Evolutionary conservation across 2,113 vertebrate genomes (phyloP).

Genomic region (Strix uralensis): DNA sequence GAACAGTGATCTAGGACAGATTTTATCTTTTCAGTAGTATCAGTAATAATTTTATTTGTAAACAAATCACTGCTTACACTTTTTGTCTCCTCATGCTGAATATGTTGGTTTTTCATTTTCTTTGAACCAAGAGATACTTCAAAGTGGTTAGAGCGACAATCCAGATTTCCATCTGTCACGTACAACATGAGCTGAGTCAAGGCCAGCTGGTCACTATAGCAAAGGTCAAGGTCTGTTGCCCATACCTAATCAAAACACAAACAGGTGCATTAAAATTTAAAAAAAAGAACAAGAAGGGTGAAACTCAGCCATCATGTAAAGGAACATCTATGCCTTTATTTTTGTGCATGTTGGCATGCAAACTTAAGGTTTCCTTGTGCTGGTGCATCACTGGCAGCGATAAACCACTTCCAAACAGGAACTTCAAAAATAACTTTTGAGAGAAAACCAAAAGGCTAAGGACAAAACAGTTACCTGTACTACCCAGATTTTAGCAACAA

Average conservation of each 20-base stretch:
- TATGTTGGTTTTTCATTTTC: neutral
- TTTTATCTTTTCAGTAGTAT: neutral
- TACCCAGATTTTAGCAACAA: neutral
- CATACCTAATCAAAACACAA: constrained; percentile 80
- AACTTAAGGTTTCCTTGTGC: neutral
- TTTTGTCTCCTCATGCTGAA: neutral
- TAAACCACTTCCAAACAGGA: neutral
- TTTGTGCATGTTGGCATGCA: neutral
- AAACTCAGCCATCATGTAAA: neutral
- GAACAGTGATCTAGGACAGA: neutral
- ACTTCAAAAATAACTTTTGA: neutral
- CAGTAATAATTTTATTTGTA: neutral
- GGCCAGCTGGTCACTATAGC: constrained; percentile 91
- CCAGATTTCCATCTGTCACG: constrained; percentile 82
- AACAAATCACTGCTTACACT: constrained; percentile 13
- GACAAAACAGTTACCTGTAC: neutral
- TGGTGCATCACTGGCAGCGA: neutral
- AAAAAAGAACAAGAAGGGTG: neutral
- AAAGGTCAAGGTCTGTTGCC: constrained; percentile 85
- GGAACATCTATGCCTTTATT: neutral
- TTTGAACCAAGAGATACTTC: constrained; percentile 58
- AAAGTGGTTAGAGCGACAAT: constrained; percentile 72
- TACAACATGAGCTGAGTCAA: constrained; percentile 87
- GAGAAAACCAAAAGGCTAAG: neutral
- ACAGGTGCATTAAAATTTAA: neutral